phyloP scores from a whole-genome alignment of 2,888 invertebrate species.

The Aphidius colemani region DNA sequence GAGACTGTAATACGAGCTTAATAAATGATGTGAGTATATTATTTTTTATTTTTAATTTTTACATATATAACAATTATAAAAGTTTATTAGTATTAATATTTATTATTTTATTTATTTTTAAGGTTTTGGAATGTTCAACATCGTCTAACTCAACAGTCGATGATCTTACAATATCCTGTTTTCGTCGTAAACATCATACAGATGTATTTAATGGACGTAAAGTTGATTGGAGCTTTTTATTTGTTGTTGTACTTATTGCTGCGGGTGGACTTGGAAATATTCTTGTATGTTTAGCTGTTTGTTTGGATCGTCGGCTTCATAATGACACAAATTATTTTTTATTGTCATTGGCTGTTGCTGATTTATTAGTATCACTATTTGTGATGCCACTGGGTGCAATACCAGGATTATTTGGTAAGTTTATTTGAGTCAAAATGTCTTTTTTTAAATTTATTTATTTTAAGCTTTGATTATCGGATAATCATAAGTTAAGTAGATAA shows the following conservation, averaged over 20 bases:
- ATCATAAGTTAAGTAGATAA: too few relatives aligned
- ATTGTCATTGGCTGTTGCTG: conserved; percentile 90
- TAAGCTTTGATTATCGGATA: too few relatives aligned
- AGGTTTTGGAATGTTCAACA: conserved; percentile 47
- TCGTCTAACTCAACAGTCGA: conserved; percentile 34
- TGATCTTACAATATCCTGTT: conserved; percentile 42
- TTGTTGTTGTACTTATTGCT: conserved; percentile 83
- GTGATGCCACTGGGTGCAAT: conserved; percentile 97
- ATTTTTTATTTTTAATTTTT: neutral
- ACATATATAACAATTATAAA: neutral
- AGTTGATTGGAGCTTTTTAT: conserved; percentile 79
- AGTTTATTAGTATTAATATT: neutral
- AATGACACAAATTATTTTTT: conserved; percentile 96
- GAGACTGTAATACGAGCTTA: conserved; percentile 42
- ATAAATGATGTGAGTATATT: conserved; percentile 32
- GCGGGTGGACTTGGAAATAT: conserved; percentile 91
- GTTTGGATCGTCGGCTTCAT: conserved; percentile 85
- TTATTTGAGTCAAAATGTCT: too few relatives aligned
- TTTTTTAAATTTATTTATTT: too few relatives aligned
- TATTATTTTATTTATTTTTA: neutral
- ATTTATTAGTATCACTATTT: conserved; percentile 88
- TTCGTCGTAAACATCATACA: conserved; percentile 33
- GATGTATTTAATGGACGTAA: conserved; percentile 36
- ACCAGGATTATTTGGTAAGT: conserved; percentile 90
- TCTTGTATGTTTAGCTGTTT: conserved; percentile 91